Base-by-base conservation (phyloP, 2,888 invertebrate genomes). In the Sisyra terminalis region DNA sequence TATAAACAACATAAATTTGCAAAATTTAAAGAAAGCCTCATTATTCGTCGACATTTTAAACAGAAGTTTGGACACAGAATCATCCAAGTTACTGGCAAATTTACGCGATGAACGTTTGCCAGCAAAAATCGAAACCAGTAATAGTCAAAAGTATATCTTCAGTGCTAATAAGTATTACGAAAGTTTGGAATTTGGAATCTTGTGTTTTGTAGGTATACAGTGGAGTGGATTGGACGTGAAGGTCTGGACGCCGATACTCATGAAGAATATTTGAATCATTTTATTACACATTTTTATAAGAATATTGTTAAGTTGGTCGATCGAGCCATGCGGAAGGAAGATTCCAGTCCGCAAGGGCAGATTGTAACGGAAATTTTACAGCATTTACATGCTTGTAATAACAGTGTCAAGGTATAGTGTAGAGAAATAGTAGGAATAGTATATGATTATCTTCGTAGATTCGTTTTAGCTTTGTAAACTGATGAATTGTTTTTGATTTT, bases 211-310 rank as follows among this genome's bases (percentile, higher is more conserved):
- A 88, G 89, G 52, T 90, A 90, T 55, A 89, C 87, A 0, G 89
- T 97, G 0, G 94, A 96, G 57, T 97, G 97, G 97, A 88, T 90
- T 36, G 94, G 94, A 0, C 73, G 94, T 39, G 92, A 93, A 57
- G 96, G 96, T 24, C 66, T 97, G 24, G 92, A 93, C 54, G 73
- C 76, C 2, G 92, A 93, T 57, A 89, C 92, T 0, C 94, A 96
- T 55, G 76, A 83, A 44, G 93, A 94, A 56, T 97, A 96, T 56
- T 67, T 96, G 10, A 86, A 87, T 56, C 85, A 92, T 53, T 96
- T 96, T 60, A 88, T 92, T 48, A 78, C 86, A 0, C 92, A 93
- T 57, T 96, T 93, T 65, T 92, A 92, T 61, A 82, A 87, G 57
- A 88, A 87, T 50, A 90, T 94, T 47, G 75, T 86, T 2, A 88